These are phyloP conservation scores for Clistopyga incitator DNA, from an alignment of 2,888 invertebrate genomes.

Conservation along the genomic window DNA sequence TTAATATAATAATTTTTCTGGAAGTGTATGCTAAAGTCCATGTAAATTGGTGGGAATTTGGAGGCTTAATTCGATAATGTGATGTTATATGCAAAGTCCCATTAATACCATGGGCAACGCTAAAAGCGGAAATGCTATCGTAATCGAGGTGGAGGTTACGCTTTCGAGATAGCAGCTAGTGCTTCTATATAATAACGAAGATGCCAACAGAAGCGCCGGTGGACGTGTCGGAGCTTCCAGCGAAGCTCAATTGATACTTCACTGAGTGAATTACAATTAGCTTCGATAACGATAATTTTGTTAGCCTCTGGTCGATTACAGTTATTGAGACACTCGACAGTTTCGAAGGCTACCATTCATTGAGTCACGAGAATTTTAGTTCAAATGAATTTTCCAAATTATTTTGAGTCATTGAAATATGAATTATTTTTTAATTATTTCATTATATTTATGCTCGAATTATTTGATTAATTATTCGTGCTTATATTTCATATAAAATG, in stretches of 20 bases:
- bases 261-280: slow-evolving; percentile 62
- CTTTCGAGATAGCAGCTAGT: slow-evolving; percentile 12
- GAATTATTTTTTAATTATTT: neutral
- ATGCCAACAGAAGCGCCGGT: slow-evolving; percentile 55
- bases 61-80: slow-evolving; percentile 27
- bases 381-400: slow-evolving; percentile 16
- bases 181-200: slow-evolving; percentile 49
- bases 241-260: slow-evolving; percentile 65
- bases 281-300: slow-evolving; percentile 61
- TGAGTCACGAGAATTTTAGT: slow-evolving; percentile 4
- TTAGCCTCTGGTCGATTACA: slow-evolving; percentile 27
- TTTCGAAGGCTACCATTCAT: slow-evolving; percentile 24
- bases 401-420: neutral
- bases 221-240: slow-evolving; percentile 54
- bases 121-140: slow-evolving; percentile 38
- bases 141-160: slow-evolving; percentile 45
- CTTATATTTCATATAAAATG: neutral
- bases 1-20: too few species aligned
- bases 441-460: neutral
- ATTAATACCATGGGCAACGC: slow-evolving; percentile 3
- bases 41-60: neutral
- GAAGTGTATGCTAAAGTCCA: too few species aligned
- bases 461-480: neutral
- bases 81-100: slow-evolving; percentile 26
- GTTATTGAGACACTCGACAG: slow-evolving; percentile 22